Base-by-base conservation (phyloP, 2,888 invertebrate species). In the Mactromeris polynyma region DNA sequence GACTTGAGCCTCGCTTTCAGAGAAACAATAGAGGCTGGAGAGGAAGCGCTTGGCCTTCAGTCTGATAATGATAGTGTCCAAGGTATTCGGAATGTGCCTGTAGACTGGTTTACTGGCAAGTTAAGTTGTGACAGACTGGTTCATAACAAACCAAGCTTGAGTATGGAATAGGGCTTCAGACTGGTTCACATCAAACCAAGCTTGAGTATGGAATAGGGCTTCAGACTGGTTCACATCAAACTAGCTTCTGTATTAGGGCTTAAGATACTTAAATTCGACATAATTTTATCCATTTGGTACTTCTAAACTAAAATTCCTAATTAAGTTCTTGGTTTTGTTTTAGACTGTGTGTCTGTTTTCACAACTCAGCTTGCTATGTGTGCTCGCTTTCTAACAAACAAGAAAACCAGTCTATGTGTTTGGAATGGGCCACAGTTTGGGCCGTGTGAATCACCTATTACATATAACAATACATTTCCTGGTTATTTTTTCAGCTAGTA, bases 1-100 rank as follows among this genome's bases (percentile, higher is more conserved):
- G 95, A 95, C 79, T 82, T 96, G 42, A 95, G 94, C 91, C 87
- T 94, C 88, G 95, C 94, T 77, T 96, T 96, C 89, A 94, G 95
- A 83, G 93, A 94, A 91, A 94, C 95, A 26, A 95, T 96, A 31
- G 94, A 94, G 54, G 89, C 93, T 79, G 95, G 94, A 46, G 93
- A 95, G 91, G 94, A 95, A 89, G 93, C 94, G n/a, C 85, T 94
- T 73, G 91, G 90, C 51, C 82, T 86, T 84, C 91, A 93, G 51
- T 86, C 89, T 79, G 90, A 90, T 90, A 73, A 86, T 64, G 88
- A 91, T 84, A 85, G 83, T 86, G 89, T 91, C 85, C 86, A 91
- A 91, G 91, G 89, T 91, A 91, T 91, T 86, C 88, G 88, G 79
- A 83, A 86, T 84, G 87, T 31, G 38, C 73, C 73, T 58, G 84